Conservation (phyloP, 2,113 vertebrate species). For the Perccottus glenii region DNA sequence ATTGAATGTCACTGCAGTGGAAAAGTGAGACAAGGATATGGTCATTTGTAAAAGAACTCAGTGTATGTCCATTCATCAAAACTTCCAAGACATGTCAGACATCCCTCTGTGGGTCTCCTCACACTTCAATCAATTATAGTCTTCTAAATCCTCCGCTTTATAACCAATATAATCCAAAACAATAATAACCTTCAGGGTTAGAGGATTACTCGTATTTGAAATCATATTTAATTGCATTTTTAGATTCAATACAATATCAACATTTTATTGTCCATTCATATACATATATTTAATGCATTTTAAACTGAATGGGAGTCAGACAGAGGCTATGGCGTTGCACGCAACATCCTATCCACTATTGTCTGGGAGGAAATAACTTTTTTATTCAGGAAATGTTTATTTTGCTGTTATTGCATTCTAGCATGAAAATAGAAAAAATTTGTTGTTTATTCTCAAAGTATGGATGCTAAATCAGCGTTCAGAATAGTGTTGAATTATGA, state of each 20-base stretch:
- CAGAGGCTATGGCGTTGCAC: not conserved
- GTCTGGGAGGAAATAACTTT: conserved; percentile 41
- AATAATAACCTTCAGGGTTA: too few species aligned
- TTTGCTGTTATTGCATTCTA: conserved; percentile 12
- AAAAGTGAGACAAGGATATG: conserved; percentile 29
- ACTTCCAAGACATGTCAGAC: too few species aligned
- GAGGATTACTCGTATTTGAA: too few species aligned
- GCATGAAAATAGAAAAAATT: not conserved
- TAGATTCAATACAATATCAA: too few species aligned
- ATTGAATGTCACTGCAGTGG: conserved; percentile 42
- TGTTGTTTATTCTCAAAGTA: not conserved
- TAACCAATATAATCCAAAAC: too few species aligned
- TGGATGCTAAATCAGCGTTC: not conserved
- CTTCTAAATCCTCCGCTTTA: too few species aligned
- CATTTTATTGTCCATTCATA: not conserved
- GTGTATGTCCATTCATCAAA: conserved; percentile 21
- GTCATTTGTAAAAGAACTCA: not conserved
- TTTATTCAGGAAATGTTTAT: conserved; percentile 39
- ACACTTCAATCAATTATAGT: too few species aligned
- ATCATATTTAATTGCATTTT: too few species aligned
- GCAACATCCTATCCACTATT: not conserved
- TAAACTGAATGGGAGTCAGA: not conserved
- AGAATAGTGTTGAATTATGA: not conserved
- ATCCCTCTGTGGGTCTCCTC: too few species aligned
- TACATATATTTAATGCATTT: not conserved